A percentile compares a stretch with the other conserved stretches of the same genome.
Evolutionary conservation across 2,888 invertebrate genomes (phyloP).

Genomic region (Diploptera punctata): DNA sequence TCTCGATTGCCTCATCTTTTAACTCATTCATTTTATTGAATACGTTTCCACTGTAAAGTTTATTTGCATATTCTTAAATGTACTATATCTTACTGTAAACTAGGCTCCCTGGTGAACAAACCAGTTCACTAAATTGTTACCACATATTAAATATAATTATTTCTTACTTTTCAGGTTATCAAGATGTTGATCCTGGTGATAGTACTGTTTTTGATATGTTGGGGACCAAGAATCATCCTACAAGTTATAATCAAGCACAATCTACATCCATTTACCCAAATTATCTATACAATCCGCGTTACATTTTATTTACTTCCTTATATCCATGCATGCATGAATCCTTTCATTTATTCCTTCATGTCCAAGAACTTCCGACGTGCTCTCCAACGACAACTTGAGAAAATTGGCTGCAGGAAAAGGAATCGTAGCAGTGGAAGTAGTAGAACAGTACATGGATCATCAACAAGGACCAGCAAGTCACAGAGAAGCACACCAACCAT

Average conservation of each 20-base stretch:
- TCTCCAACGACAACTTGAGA: constrained; percentile 24
- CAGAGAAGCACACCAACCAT: neutral
- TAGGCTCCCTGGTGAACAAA: neutral
- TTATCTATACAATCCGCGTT: constrained; percentile 51
- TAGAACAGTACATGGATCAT: neutral
- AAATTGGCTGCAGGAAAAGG: constrained; percentile 15
- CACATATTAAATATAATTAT: neutral
- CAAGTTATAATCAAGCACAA: constrained; percentile 53
- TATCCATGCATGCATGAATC: constrained; percentile 54
- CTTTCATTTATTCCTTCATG: constrained; percentile 51
- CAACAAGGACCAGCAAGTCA: neutral
- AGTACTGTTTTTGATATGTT: constrained; percentile 56
- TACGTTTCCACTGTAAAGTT: neutral
- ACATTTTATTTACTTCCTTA: constrained; percentile 52
- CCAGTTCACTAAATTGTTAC: too few species aligned
- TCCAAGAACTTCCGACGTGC: constrained; percentile 41
- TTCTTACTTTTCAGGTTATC: constrained; percentile 55
- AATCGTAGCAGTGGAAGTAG: neutral
- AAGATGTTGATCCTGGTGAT: constrained; percentile 61
- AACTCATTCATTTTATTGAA: neutral
- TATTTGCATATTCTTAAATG: neutral
- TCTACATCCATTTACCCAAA: constrained; percentile 47
- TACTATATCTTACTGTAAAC: neutral
- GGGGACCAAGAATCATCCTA: constrained; percentile 59
- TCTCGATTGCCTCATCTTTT: neutral